Evolutionary conservation across 2,888 invertebrate species (phyloP), one percentile per base, ranked within the genome.

Genomic region (Lithosia quadra): DNA sequence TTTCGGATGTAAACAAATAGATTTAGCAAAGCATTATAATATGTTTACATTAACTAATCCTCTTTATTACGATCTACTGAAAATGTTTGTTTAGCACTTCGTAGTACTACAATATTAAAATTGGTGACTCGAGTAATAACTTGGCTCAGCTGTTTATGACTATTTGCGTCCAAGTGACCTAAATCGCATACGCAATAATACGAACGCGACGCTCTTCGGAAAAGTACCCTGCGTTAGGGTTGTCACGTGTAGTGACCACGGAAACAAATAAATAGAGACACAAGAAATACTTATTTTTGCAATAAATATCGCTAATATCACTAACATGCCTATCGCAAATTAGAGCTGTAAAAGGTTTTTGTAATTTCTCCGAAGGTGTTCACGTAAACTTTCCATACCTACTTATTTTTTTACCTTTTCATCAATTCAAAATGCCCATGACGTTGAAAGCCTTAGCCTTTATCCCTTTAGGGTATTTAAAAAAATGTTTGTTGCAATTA

Each of bases 171-270:
- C 58, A n/a, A 39, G 39, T 63, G 70, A 75, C 73, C 74, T 69
- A 73, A 64, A 78, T 74, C 68, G 71, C 70, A n/a, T 70, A 68
- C 64, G 13, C 8, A 58, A 65, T 58, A 68, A 13, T n/a, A 57
- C 63, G 15, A n/a, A 18, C 39, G 13, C 56, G 56, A 56, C 13
- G 8, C 13, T 56, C 36, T 34, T 74, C 18, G 76, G 72, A 79
- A 79, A 80, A 76, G 22, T 74, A 79, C 80, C 61, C 15, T 22
- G 21, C 8, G 15, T 7, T 65, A 65, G 60, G 58, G 49, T 59
- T 65, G 53, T 10, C 65, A 53, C 34, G 11, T 18, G 43, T 18
- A 4, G 43, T 5, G 7, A 18, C 4, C 18, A 39, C 15, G 15
- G 4, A 43, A 18, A 43, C 34, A 28, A 39, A 59, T 15, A 15